Percentiles rank a stretch among this genome's conserved stretches.
These are phyloP conservation scores for Capra hircus DNA, from an alignment of 2,113 vertebrate species.

Conservation along the genomic window DNA sequence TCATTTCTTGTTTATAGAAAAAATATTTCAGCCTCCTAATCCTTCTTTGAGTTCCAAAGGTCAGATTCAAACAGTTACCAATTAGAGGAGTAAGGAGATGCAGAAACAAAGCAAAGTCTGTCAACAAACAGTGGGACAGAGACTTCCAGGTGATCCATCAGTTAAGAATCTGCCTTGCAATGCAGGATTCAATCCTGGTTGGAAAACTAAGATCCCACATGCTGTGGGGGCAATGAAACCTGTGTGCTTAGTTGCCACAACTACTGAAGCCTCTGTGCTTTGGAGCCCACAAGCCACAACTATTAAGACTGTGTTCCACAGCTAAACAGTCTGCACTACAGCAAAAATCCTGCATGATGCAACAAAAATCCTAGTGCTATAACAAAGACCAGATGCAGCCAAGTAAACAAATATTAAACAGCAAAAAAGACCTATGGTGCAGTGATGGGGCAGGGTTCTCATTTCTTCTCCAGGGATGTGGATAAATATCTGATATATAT, in stretches of 20 bases:
- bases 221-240: neutral
- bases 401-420: neutral
- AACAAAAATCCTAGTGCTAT: neutral
- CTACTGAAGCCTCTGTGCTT: neutral
- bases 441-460: neutral
- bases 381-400: neutral
- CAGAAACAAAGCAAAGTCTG: neutral
- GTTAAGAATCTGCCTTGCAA: neutral
- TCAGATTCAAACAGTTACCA: neutral
- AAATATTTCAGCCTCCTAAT: neutral
- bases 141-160: neutral
- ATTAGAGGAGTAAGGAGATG: neutral
- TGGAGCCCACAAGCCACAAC: neutral
- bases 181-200: neutral
- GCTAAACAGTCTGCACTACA: neutral
- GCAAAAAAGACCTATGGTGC: neutral
- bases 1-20: neutral
- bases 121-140: neutral
- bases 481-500: neutral
- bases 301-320: neutral
- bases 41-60: neutral
- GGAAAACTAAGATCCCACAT: neutral
- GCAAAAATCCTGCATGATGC: neutral
- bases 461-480: neutral
- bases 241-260: neutral